phyloP scores from a whole-genome alignment of 2,888 invertebrate genomes.

The Rhamnusium bicolor region DNA sequence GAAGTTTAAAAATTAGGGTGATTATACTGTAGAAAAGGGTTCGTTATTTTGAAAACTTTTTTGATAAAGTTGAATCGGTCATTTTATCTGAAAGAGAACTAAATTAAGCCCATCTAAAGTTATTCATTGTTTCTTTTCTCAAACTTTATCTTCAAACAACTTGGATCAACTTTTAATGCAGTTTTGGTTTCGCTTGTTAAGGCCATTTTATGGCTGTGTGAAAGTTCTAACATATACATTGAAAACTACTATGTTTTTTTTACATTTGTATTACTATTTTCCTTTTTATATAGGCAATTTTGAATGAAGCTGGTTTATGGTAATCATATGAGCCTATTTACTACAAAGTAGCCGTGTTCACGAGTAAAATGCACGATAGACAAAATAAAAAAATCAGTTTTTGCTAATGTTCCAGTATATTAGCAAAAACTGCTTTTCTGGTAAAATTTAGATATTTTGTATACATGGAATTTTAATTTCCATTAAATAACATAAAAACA shows the following conservation, averaged over 20 bases:
- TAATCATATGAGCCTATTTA: not conserved
- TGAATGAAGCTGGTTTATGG: not conserved
- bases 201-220: conserved; percentile 7
- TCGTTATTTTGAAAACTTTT: conserved; percentile 17
- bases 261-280: not conserved
- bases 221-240: conserved; percentile 11
- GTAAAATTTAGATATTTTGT: not conserved
- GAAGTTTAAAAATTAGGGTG: conserved; percentile 17
- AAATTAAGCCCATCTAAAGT: conserved; percentile 28
- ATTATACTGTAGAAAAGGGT: conserved; percentile 12
- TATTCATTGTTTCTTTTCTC: conserved; percentile 32
- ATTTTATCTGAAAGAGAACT: conserved; percentile 18
- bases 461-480: not conserved
- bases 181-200: conserved; percentile 31
- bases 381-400: not conserved
- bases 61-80: conserved; percentile 30
- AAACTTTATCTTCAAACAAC: conserved; percentile 28
- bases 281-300: not conserved
- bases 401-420: no score
- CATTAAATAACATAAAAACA: not conserved
- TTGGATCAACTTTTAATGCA: conserved; percentile 32
- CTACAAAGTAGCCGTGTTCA: not conserved
- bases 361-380: not conserved
- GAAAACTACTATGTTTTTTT: not conserved
- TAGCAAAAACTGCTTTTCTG: no score